Conservation (phyloP, 2,113 vertebrate species). For the Dromaius novaehollandiae region DNA sequence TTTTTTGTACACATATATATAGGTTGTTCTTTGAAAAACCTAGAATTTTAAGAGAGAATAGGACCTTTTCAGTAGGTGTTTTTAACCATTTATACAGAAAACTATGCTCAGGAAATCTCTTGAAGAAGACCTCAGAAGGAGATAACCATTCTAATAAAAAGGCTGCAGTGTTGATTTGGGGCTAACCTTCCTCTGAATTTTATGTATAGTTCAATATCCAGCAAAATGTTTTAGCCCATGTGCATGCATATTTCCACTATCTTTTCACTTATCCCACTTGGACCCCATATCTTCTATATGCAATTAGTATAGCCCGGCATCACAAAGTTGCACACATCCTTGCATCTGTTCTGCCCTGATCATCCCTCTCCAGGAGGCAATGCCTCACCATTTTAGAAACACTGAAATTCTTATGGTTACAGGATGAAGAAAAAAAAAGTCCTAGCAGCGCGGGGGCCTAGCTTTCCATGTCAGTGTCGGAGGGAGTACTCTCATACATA, state of each 20-base stretch:
- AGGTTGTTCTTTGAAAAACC: neutral
- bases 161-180: neutral
- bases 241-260: neutral
- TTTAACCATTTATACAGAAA: neutral
- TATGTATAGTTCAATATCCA: neutral
- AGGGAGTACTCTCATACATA: neutral
- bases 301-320: neutral
- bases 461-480: neutral
- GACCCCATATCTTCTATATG: neutral
- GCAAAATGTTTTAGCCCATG: neutral
- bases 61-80: neutral
- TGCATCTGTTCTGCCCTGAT: neutral
- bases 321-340: fast-evolving
- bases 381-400: neutral
- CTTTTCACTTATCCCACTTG: neutral
- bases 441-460: neutral
- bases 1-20: neutral
- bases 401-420: neutral
- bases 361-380: neutral
- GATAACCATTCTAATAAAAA: neutral
- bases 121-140: neutral
- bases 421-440: neutral
- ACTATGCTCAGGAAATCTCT: neutral
- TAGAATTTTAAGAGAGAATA: neutral
- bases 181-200: neutral